Conservation (phyloP, 2,888 invertebrate genomes). For the Hartigia nigra region DNA sequence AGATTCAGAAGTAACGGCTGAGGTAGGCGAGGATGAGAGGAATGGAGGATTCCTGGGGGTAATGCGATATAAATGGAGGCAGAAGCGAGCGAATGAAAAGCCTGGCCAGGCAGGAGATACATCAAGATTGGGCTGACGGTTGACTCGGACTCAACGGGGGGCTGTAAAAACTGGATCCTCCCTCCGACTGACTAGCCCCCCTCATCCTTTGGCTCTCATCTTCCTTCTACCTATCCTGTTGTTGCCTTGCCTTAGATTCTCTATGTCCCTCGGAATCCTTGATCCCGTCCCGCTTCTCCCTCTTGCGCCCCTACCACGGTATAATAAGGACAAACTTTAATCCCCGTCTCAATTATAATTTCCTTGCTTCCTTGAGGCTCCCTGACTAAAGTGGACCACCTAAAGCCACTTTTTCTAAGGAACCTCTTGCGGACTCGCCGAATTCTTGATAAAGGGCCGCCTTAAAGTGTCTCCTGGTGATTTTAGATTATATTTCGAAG, state of each 20-base stretch:
- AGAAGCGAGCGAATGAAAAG: conserved; percentile 52
- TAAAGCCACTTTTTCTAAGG: conserved; percentile 13
- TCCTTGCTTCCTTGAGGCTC: conserved; percentile 32
- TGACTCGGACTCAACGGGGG: conserved; percentile 47
- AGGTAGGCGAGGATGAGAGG: conserved; percentile 20
- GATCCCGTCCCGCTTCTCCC: conserved; percentile 23
- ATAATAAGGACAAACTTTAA: conserved; percentile 61
- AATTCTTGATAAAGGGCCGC: neutral
- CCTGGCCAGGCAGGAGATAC: conserved; percentile 54
- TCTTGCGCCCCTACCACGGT: conserved; percentile 20
- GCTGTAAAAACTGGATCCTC: conserved; percentile 61
- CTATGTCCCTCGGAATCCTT: neutral
- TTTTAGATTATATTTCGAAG: neutral
- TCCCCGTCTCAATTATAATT: conserved; percentile 60
- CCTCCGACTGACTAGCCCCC: conserved; percentile 23
- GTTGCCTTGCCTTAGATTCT: neutral
- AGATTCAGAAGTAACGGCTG: conserved; percentile 7
- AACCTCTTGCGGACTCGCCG: neutral
- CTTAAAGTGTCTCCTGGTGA: neutral
- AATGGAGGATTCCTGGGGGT: conserved; percentile 49
- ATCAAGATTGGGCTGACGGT: conserved; percentile 63
- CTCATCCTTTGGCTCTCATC: conserved; percentile 37
- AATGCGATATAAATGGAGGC: conserved; percentile 60
- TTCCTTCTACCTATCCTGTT: conserved; percentile 25
- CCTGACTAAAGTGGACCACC: conserved; percentile 47